phyloP scores from a whole-genome alignment of 2,797 vertebrate genomes.

The Calcarius lapponicus region DNA sequence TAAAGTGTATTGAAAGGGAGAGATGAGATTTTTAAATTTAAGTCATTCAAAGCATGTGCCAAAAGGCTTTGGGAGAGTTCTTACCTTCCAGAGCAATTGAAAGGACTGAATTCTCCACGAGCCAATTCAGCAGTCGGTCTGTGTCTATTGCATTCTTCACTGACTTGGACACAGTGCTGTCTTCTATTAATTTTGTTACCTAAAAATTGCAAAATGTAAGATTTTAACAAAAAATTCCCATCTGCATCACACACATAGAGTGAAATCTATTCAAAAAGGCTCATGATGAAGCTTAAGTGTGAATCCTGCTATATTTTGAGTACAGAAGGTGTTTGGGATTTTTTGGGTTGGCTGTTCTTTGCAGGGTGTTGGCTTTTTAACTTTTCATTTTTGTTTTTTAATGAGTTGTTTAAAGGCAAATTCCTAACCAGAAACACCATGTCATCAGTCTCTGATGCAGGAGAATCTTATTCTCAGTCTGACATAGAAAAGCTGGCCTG shows the following conservation, averaged over 20 bases:
- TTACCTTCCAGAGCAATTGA: slow-evolving; percentile 98
- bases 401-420: background rate
- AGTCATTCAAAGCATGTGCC: background rate
- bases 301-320: background rate
- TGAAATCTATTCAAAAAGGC: background rate
- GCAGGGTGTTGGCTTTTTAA: fast-evolving
- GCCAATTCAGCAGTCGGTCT: slow-evolving; percentile 94
- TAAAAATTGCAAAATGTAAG: slow-evolving; percentile 64
- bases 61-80: background rate
- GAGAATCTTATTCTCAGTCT: background rate
- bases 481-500: slow-evolving; percentile 1
- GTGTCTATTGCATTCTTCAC: slow-evolving; percentile 99
- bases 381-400: background rate
- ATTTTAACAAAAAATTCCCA: background rate
- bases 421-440: background rate
- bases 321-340: background rate
- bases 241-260: background rate
- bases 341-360: background rate
- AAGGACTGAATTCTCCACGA: slow-evolving; percentile 97
- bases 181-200: slow-evolving; percentile 98
- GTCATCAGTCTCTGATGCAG: background rate
- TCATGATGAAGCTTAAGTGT: background rate
- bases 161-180: slow-evolving; percentile 96
- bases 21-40: background rate
- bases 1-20: background rate